Percentiles rank a stretch among this genome's conserved stretches.
phyloP scores from a whole-genome alignment of 2,113 vertebrate species.

The Helogale parvula region DNA sequence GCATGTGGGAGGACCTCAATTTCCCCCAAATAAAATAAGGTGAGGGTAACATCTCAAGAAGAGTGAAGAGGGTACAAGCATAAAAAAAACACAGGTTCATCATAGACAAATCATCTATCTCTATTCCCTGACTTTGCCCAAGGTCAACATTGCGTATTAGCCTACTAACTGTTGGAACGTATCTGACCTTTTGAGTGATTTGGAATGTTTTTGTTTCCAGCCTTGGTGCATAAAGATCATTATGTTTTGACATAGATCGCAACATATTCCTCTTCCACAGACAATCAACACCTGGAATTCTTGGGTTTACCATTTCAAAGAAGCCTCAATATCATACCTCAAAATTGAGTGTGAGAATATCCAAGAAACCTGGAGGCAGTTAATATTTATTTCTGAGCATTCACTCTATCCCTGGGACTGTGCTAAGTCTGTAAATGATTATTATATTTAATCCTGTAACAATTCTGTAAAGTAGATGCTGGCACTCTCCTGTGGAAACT shows the following conservation, averaged over 20 bases:
- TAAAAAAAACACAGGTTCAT: not conserved
- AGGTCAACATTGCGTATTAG: not conserved
- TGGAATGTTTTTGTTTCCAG: conserved; percentile 36
- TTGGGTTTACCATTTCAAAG: conserved; percentile 76
- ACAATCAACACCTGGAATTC: conserved; percentile 75
- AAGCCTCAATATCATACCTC: conserved; percentile 67
- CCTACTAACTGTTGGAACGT: not conserved
- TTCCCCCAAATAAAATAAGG: not conserved
- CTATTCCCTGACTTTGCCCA: conserved; percentile 13
- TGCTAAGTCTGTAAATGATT: not conserved
- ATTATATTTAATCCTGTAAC: not conserved
- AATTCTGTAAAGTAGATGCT: not conserved
- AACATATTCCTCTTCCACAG: conserved; percentile 75
- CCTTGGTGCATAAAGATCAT: conserved; percentile 64
- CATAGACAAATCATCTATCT: not conserved
- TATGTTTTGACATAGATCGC: conserved; percentile 68
- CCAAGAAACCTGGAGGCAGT: conserved; percentile 73
- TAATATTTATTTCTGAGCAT: conserved; percentile 43
- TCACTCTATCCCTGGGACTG: not conserved
- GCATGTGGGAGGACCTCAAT: not conserved
- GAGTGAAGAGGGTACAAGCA: not conserved
- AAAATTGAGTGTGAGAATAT: conserved; percentile 77
- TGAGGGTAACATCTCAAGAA: conserved; percentile 37
- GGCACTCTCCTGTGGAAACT: not conserved
- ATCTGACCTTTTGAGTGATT: conserved; percentile 42